These are phyloP conservation scores for Aplysina aerophoba DNA, from an alignment of 37 sponge, comb jelly and placozoan species.

Conservation along the genomic window DNA sequence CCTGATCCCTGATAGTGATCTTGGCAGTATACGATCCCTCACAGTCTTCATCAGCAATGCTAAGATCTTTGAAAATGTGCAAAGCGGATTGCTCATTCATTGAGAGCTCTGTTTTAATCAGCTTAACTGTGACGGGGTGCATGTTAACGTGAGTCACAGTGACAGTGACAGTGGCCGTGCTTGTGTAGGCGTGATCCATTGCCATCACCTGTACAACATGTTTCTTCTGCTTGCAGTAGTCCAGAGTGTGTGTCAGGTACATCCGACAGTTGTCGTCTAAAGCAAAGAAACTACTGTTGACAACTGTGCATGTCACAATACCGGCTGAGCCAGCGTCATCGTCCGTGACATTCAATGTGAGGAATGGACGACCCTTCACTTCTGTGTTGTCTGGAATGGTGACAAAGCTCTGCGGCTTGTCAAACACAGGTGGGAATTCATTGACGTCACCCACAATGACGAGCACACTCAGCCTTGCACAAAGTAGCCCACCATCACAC, in stretches of 20 bases:
- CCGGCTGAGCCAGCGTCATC: conserved; percentile 65
- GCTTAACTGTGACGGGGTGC: neutral
- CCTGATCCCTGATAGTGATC: neutral
- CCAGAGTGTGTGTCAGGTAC: neutral
- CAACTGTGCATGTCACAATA: conserved; percentile 7
- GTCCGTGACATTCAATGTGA: conserved; percentile 27
- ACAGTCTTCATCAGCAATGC: conserved; percentile 11
- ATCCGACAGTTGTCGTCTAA: neutral
- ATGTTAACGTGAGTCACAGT: conserved; percentile 2
- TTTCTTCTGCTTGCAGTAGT: conserved; percentile 6
- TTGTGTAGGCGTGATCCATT: neutral
- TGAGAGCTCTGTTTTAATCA: neutral
- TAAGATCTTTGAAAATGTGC: neutral
- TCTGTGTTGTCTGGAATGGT: conserved; percentile 38
- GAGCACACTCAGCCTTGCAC: conserved; percentile 35
- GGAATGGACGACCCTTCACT: conserved; percentile 1
- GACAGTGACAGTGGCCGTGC: neutral
- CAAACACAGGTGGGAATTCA: conserved; percentile 50
- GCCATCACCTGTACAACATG: neutral
- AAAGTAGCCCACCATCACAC: conserved; percentile 1
- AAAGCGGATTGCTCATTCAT: neutral
- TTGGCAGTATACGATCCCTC: neutral
- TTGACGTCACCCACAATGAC: conserved; percentile 47
- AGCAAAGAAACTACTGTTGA: neutral
- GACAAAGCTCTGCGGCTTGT: conserved; percentile 3